Base-by-base conservation (phyloP, 2,888 invertebrate genomes). In the Lasioglossum lativentre region DNA sequence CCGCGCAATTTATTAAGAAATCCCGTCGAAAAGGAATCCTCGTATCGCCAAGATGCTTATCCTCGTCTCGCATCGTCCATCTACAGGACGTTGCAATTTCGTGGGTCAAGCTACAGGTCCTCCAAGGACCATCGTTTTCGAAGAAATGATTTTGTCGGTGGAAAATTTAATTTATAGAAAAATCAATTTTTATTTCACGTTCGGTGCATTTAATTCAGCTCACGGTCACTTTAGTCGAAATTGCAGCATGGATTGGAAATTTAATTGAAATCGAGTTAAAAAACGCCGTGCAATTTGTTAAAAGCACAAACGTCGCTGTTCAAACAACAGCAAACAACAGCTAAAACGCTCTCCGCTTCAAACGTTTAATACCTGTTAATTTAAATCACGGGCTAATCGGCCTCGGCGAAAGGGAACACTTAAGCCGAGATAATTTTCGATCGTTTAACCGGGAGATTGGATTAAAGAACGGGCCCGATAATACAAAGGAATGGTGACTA, bases 371-470 rank as follows among this genome's bases (percentile, higher is more conserved):
- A 2, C 27, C 23, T 52, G 68, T 68, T 81, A 74, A 83, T 80
- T 80, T 80, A 77, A 80, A 73, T 74, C 73, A 34, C 59, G 52
- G 30, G 74, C 40, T 78, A 79, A 83, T 45, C 73, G 81, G 16
- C 45, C 19, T 4, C 5, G 76, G 23, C 23, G 16, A 83, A 72
- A 47, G 71, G 56, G 73, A 68, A 30, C 68, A 40, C 79, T 63
- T 47, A 38, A 27, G 75, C 23, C 16, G 75, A 81, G 82, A 74
- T 82, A 70, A 74, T 78, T 82, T 75, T 82, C 82, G 82, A 81
- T 83, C 72, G 75, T 77, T 83, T 76, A 56, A 75, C 30, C 45
- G 16, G 19, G 71, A 30, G 40, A 83, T 83, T 80, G 73, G 76
- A 80, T 80, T 74, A 82, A 30, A 56, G 45, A 72, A 76, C 66